A percentile compares a stretch with the other conserved stretches of the same genome.
These are phyloP conservation scores for Epicampocera succincta DNA, from an alignment of 2,888 invertebrate genomes.

Conservation along the genomic window DNA sequence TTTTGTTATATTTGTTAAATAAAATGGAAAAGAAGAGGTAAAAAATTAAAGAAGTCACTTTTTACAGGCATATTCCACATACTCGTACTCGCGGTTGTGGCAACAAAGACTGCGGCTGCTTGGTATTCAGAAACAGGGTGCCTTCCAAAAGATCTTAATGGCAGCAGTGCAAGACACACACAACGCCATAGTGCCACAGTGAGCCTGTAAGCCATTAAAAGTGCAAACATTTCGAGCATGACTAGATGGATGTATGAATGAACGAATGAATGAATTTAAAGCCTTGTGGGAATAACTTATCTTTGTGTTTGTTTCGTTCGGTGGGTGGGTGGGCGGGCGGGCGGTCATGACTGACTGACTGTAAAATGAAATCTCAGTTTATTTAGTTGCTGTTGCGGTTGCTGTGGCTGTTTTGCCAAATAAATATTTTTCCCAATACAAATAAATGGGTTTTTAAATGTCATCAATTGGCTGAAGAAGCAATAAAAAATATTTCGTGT, in stretches of 20 bases:
- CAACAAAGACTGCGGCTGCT: not conserved
- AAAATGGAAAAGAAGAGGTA: not conserved
- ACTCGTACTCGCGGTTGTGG: not conserved
- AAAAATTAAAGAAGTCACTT: slow-evolving; percentile 26
- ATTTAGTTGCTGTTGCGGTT: slow-evolving; percentile 1
- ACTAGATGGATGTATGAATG: slow-evolving; percentile 13
- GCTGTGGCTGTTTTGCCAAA: slow-evolving; percentile 29
- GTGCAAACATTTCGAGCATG: slow-evolving; percentile 21
- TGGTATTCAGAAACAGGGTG: slow-evolving; percentile 39
- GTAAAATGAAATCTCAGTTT: slow-evolving; percentile 57
- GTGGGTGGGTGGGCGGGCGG: too few species aligned
- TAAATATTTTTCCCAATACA: slow-evolving; percentile 53
- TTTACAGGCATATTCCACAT: slow-evolving; percentile 38
- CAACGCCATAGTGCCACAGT: slow-evolving; percentile 37
- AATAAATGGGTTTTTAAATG: slow-evolving; percentile 69
- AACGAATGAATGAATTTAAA: slow-evolving; percentile 44
- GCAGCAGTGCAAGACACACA: not conserved
- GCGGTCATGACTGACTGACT: not conserved
- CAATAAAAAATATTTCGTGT: slow-evolving; percentile 68
- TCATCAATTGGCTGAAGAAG: slow-evolving; percentile 66
- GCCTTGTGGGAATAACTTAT: slow-evolving; percentile 66
- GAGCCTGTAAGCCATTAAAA: slow-evolving; percentile 42
- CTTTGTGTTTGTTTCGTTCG: slow-evolving; percentile 17
- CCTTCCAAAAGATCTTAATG: slow-evolving; percentile 8
- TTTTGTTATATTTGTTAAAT: slow-evolving; percentile 43